phyloP scores from a whole-genome alignment of 2,113 vertebrate genomes.

The Trematomus loennbergii region DNA sequence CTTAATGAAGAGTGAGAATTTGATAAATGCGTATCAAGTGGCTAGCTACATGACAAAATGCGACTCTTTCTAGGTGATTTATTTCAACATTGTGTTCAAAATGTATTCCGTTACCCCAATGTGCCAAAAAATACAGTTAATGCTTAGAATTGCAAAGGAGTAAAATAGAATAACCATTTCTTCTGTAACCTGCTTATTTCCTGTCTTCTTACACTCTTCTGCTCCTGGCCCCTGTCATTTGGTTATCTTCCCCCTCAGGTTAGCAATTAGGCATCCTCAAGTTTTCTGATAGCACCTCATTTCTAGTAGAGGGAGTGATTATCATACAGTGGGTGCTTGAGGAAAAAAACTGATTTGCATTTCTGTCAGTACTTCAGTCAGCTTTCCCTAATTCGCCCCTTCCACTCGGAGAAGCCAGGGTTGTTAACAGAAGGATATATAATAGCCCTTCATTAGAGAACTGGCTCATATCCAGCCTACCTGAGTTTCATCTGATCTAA shows the following conservation, averaged over 20 bases:
- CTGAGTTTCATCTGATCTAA: slow-evolving; percentile 28
- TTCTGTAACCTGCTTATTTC: slow-evolving; percentile 1
- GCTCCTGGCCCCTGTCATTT: slow-evolving; percentile 9
- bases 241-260: slow-evolving; percentile 28
- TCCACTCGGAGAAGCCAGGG: slow-evolving; percentile 12
- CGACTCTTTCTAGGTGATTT: no score
- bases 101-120: neutral
- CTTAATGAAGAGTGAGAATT: no score
- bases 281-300: slow-evolving; percentile 34
- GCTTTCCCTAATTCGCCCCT: slow-evolving; percentile 9
- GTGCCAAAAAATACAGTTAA: neutral
- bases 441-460: slow-evolving; percentile 60
- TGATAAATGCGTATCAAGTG: no score
- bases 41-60: no score
- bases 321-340: slow-evolving; percentile 53
- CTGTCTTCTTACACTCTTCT: neutral
- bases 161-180: neutral
- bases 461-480: slow-evolving; percentile 20
- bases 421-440: slow-evolving; percentile 57
- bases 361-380: slow-evolving; percentile 49
- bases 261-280: slow-evolving; percentile 33
- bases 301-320: slow-evolving; percentile 55
- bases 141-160: neutral
- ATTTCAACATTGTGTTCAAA: no score
- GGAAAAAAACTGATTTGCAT: slow-evolving; percentile 60